Evolutionary conservation across 2,113 vertebrate species (phyloP).

Genomic region (Cepphus grylle): DNA sequence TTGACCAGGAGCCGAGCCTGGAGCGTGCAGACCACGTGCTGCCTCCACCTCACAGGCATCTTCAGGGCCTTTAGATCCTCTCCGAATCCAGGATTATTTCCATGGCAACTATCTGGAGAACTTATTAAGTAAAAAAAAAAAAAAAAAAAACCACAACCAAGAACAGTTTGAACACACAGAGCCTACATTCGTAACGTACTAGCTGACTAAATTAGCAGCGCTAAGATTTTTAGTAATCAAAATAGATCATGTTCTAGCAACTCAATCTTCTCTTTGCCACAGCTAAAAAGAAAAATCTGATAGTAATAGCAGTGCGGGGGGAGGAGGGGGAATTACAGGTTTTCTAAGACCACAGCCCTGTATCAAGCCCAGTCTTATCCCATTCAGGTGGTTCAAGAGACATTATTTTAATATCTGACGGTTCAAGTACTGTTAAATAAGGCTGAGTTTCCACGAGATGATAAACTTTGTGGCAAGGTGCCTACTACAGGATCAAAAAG

Average conservation of each 20-base stretch:
- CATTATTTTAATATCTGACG: neutral
- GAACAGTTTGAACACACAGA: constrained; percentile 53
- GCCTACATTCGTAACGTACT: neutral
- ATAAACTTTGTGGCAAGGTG: neutral
- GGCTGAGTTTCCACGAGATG: neutral
- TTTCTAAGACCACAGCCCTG: neutral
- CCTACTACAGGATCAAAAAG: neutral
- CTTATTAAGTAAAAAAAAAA: constrained; percentile 43
- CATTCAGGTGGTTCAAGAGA: neutral
- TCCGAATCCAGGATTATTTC: constrained; percentile 33
- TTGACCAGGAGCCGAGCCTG: neutral
- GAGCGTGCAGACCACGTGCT: neutral
- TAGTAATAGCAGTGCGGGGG: rapidly evolving
- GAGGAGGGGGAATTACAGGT: neutral
- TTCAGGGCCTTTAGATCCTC: neutral
- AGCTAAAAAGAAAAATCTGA: neutral
- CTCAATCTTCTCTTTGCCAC: neutral
- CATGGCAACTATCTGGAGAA: constrained; percentile 59
- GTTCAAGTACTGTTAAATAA: neutral
- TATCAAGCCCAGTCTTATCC: neutral
- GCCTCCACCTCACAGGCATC: neutral
- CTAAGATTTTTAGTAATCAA: constrained; percentile 5
- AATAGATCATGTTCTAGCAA: constrained; percentile 33
- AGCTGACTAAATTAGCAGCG: constrained; percentile 23
- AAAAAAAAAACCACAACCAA: neutral